Base-by-base conservation (phyloP, 2,113 vertebrate species). In the Oncorhynchus gorbuscha region DNA sequence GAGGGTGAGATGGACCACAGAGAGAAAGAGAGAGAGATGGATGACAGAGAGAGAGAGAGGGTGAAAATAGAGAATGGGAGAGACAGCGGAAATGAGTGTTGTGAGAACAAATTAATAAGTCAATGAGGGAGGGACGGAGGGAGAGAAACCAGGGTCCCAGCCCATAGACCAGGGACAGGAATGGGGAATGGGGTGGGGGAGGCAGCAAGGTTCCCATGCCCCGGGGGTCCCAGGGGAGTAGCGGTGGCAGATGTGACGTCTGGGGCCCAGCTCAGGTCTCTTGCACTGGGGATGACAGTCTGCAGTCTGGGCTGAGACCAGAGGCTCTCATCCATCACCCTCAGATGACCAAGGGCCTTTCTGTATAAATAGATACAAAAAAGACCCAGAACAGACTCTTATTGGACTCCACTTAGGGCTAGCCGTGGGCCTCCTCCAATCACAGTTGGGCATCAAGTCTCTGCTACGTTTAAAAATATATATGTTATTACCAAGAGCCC, bases 231-330 rank as follows among this genome's bases (percentile, higher is more conserved):
- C 91, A 80, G 67, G 89, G 92, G 92, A 92, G 81, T 78, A 72
- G 76, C 26, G 49, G 87, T 87, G 89, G 89, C 92, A 94, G 92
- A 92, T 93, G 93, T 92, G 89, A 90, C 83, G 90, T 92, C 89
- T 92, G 86, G 86, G 82, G 81, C 83, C 76, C 80, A 83, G 81
- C 67, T 70, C 20, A 71, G 69, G 61, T 81, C 70, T 55, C 69
- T 24, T 35, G 55, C 59, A 18, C 70, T 20, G 16, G 35, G 13
- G 35, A 70, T 79, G 30, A 28, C 51, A 73, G 76, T 64, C 76
- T 82, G 39, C 51, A 73, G 76, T 64, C 80, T 82, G 72, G 71
- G 64, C 74, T 26, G 73, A 75, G 79, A 81, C 26, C 65, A 86
- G 69, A 61, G 67, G 72, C 66, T 80, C 65, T 55, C 35, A 84